phyloP scores from a whole-genome alignment of 1,140 invertebrate species.

The Oryzaephilus surinamensis region DNA sequence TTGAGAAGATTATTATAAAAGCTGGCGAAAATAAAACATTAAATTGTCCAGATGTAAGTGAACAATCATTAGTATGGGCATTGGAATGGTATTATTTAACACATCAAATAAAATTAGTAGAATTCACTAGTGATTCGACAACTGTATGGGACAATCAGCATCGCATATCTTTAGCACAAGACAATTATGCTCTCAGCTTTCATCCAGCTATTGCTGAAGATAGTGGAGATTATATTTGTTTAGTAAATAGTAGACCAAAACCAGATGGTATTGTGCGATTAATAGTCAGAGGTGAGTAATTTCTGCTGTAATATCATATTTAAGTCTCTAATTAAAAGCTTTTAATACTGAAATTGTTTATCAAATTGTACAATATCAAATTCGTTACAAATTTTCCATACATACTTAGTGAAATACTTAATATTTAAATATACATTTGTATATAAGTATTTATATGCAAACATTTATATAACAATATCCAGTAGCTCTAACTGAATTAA shows the following conservation, averaged over 20 bases:
- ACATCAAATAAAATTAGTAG: conserved; percentile 35
- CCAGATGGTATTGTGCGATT: conserved; percentile 52
- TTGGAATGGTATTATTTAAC: conserved; percentile 47
- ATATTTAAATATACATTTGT: too few relatives aligned
- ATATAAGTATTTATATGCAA: too few relatives aligned
- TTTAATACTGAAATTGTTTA: too few relatives aligned
- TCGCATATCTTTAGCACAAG: conserved; percentile 44
- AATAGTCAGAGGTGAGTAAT: conserved; percentile 52
- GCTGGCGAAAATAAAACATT: conserved; percentile 55
- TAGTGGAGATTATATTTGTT: conserved; percentile 53
- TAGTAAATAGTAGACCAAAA: conserved; percentile 54
- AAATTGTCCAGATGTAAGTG: conserved; percentile 53
- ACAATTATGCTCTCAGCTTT: conserved; percentile 53
- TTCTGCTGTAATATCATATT: too few relatives aligned
- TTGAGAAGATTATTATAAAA: conserved; percentile 46
- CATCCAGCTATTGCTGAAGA: conserved; percentile 49
- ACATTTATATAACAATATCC: too few relatives aligned
- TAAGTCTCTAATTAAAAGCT: too few relatives aligned
- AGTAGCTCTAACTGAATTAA: too few relatives aligned
- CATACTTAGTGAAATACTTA: too few relatives aligned
- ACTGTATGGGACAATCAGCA: conserved; percentile 43
- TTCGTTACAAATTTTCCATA: too few relatives aligned
- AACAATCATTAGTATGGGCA: conserved; percentile 49
- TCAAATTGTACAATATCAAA: too few relatives aligned
- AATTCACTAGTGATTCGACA: conserved; percentile 43